Evolutionary conservation across 2,113 vertebrate species (phyloP).

Genomic region (Cyprichromis sp.): DNA sequence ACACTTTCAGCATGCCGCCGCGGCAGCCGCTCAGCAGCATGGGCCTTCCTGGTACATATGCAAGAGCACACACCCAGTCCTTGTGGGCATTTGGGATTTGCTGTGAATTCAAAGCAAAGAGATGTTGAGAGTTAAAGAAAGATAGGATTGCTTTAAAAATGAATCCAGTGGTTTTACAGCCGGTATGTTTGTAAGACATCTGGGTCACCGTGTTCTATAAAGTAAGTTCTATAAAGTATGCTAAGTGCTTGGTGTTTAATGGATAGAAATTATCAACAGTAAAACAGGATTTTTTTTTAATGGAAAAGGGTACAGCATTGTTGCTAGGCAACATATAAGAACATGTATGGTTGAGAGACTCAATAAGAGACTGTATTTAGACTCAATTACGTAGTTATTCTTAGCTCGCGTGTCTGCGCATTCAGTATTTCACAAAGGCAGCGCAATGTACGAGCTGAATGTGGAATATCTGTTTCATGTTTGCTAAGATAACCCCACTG

Average conservation of each 20-base stretch:
- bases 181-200: neutral
- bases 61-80: conserved; percentile 96
- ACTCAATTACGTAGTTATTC: neutral
- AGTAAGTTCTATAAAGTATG: neutral
- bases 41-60: conserved; percentile 84
- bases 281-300: neutral
- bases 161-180: neutral
- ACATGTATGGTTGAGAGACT: neutral
- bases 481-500: neutral
- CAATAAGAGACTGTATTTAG: neutral
- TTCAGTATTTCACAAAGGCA: neutral
- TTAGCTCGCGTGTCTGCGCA: neutral
- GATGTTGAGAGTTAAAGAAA: neutral
- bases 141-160: neutral
- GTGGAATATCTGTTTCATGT: neutral
- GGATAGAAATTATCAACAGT: neutral
- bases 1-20: conserved; percentile 89
- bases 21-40: conserved; percentile 92
- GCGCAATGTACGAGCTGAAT: neutral
- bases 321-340: conserved; percentile 25
- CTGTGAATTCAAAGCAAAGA: conserved; percentile 56
- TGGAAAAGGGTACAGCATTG: neutral
- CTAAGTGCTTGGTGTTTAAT: neutral
- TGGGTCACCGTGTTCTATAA: neutral
- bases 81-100: conserved; percentile 98